Base-by-base conservation (phyloP, 1,140 invertebrate species). In the Mercenaria mercenaria region DNA sequence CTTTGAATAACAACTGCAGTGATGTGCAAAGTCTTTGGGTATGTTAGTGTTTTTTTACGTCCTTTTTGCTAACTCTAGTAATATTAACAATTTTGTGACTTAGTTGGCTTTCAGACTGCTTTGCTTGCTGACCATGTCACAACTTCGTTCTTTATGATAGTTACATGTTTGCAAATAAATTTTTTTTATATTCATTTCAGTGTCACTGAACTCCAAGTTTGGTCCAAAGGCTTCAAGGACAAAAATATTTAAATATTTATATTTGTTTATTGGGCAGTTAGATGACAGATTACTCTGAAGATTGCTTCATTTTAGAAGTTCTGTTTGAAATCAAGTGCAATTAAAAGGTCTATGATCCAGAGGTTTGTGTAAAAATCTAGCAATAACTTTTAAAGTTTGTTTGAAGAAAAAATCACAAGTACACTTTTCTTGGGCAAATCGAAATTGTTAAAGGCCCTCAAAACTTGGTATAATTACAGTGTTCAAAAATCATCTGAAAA, bases 351-450 rank as follows among this genome's bases (percentile, higher is more conserved):
- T 37, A 18, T 79, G 76, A 56, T 3, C 23, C 34, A 37, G 37
- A 34, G 0, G 29, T 79, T 37, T 15, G 15, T 52, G 47, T 79
- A 56, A 56, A 50, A 79, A 32, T 56, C 23, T 23, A 50, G 76
- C 37, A 56, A 79, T 79, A 52, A 79, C 50, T 52, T 37, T 10
- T 79, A 26, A 79, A 79, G 76, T 37, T 56, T 79, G 76, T 79
- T 79, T 79, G 76, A 79, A 79, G 76, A 79, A 79, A 18, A 56
- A 79, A 37, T 79, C 76, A 32, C 43, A 56, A 37, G 43, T 52
- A 29, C 50, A 3, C 32, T 52, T 56, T 34, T 52, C 11, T 29
- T 52, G 76, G 47, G 37, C 76, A 79, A 34, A 34, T 56, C 29
- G n/a, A 34, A 79, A 29, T 56, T 56, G n/a, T 37, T 52, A 79